Evolutionary conservation across 2,797 vertebrate genomes (phyloP), one percentile per base, ranked within the genome.

Genomic region (Pseudochirops cupreus): DNA sequence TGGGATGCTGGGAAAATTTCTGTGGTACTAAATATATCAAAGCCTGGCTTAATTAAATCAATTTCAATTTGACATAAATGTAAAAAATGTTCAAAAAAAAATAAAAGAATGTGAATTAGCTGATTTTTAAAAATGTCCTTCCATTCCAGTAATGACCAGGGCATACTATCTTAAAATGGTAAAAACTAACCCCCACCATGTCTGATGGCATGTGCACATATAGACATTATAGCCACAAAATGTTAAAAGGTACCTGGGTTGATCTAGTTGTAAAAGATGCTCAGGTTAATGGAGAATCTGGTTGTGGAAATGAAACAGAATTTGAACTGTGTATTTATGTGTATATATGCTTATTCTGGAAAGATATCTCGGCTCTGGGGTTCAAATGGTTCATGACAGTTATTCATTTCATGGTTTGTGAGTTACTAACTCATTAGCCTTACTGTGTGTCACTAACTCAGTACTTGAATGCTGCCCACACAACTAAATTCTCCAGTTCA

Each of bases 1-100:
- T 53, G 52, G 90, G 52, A 91, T 91, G 52, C 52, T 55, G 90
- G 90, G 90, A 91, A 91, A 91, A 55, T 31, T 91, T 91, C 29
- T 54, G 1, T 1, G 2, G 5, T 33, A 91, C 52, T 91, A 33
- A 91, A 91, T 91, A 91, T 53, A 91, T 91, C 90, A 91, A 91
- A 91, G 90, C 52, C 52, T 16, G 52, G 14, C 52, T 91, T 91
- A 91, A 91, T 91, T 91, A 53, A 91, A 91, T 91, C 90, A 91
- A 91, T 91, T 91, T 53, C 31, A 55, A 91, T n/a, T 91, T 91
- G 52, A 91, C 13, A 55, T 55, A 91, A 53, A 91, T 91, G 50
- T 91, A 52, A 91, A 55, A 55, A 91, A 10, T 46, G n/a, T 50
- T 87, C 33, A 33, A 12, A 33, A 54, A 54, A 54, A 54, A 91